Evolutionary conservation across 2,113 vertebrate species (phyloP), one percentile per base, ranked within the genome.

Genomic region (Hyla sarda): DNA sequence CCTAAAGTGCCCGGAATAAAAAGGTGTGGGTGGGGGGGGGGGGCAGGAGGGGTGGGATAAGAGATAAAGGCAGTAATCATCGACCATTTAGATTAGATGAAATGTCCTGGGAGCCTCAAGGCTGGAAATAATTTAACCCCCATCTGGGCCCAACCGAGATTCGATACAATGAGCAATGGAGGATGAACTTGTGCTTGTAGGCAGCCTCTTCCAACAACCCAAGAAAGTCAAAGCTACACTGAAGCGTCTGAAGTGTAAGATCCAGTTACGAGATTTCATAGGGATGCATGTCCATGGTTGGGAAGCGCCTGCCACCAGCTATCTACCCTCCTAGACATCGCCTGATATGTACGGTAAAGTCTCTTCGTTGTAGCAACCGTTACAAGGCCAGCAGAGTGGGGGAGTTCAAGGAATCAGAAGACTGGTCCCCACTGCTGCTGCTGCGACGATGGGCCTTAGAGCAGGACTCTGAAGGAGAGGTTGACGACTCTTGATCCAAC

Each of bases 351-450:
- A 65, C 12, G 23, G 23, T 34, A 17, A 58, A 52, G n/a, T 76
- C 47, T 11, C 52, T 23, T 47, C 19, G 34, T 62, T 12, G 23
- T 25, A 82, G 77, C 41, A 19, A 28, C 34, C 76, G 91, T 98
- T 96, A 99, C 94, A 99, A 96, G 0, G 98, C 98, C 93, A 99
- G 94, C 84, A 99, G 95, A 78, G 98, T 99, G 25, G 98, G 98
- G 25, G 98, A 99, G 96, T 99, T 99, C 94, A 99, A 98, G 90
- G 98, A 99, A 96, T 99, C 98, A 21, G 98, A 99, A 1, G 98
- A 99, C 91, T 99, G 98, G 92, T 99, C 98, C 37, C 98, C 98
- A 0, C 98, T 98, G 96, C 98, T 99, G 93, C 98, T 99, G 96
- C 98, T 99, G 89, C 98, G 96, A 88, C 98, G 97, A 90, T 99